Evolutionary conservation across 2,888 invertebrate genomes (phyloP), one percentile per base, ranked within the genome.

Genomic region (Camptogramma bilineatum): DNA sequence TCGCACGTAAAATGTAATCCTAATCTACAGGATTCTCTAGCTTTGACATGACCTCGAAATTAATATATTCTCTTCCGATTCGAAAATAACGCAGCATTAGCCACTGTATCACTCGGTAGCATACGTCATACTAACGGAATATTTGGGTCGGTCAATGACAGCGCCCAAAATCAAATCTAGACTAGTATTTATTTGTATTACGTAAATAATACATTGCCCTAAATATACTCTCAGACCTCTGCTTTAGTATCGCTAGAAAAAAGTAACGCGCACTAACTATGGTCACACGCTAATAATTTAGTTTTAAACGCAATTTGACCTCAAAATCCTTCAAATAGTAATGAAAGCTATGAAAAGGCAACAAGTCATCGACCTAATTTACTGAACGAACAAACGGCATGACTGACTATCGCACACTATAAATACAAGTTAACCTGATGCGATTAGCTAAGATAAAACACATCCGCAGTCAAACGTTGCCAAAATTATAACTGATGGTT

Each of bases 131-230:
- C 81, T 76, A 73, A 77, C 77, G 77, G 81, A 85, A 83, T 82
- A 90, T 87, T 81, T 86, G 79, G 90, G 90, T 82, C 87, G 87
- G 90, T 89, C 88, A 88, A 84, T 87, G 88, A 47, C 42, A 83
- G 64, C 78, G 72, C 71, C 71, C 72, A 72, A 78, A 77, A 76
- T 77, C 28, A 52, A 52, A 54, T 46, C 46, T 31, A 55, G 55
- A 21, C 47, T 31, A 55, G 17, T 17, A 42, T 16, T n/a, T n/a
- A n/a, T n/a, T n/a, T 10, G 16, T 16, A 44, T 44, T 44, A 44
- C 44, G 44, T 17, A 44, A 44, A 17, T 44, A 17, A 17, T 17
- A 44, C 16, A 44, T 44, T 17, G 17, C 13, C 16, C 16, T 16
- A 16, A 44, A 44, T 16, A 13, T 3, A 28, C 34, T 2, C 34